Base-by-base conservation (phyloP, 2,113 vertebrate species). In the Phrynocephalus versicolor region DNA sequence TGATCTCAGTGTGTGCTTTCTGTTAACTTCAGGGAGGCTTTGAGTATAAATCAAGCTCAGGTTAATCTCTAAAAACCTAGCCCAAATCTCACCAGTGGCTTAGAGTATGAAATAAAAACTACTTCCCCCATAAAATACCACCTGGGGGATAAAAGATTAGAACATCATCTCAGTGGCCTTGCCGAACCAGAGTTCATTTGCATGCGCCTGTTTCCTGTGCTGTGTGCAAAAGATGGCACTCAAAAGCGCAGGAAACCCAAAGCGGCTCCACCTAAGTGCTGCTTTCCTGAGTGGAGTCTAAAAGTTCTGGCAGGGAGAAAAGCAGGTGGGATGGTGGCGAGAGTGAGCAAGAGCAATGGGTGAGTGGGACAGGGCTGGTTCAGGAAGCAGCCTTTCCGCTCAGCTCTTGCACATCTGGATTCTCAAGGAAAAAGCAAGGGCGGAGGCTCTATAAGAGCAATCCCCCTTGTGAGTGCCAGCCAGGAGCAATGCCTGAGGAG, bases 331-430 rank as follows among this genome's bases (percentile, higher is more conserved):
- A 83, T 1, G 0, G 0, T 51, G 57, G 30, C 35, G 60, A 80
- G 21, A 27, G 73, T 25, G 85, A 89, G 80, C 79, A 85, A 90
- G 74, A 2, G 39, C 23, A 45, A 37, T 60, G 82, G 62, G 58
- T 73, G 83, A 45, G 62, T 83, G 1, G 0, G 0, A 60, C 58
- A 71, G 83, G 83, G 41, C 27, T 39, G 70, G 67, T 87, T 89
- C 86, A 91, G 91, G 89, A 93, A 94, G 94, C 90, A 92, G 90
- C 82, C 37, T 92, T 94, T 90, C 91, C 85, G 79, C 33, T 93
- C 86, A 78, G 7, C 0, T 86, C 91, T 73, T 86, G 23, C 0
- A 0, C 30, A 57, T 72, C 4, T 65, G 0, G 58, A 57, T 65
- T 77, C 89, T 82, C 18, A 80, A 92, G 91, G 91, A 91, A 86